These are phyloP conservation scores for Pedionomus torquatus DNA, from an alignment of 2,113 vertebrate genomes.

Conservation along the genomic window DNA sequence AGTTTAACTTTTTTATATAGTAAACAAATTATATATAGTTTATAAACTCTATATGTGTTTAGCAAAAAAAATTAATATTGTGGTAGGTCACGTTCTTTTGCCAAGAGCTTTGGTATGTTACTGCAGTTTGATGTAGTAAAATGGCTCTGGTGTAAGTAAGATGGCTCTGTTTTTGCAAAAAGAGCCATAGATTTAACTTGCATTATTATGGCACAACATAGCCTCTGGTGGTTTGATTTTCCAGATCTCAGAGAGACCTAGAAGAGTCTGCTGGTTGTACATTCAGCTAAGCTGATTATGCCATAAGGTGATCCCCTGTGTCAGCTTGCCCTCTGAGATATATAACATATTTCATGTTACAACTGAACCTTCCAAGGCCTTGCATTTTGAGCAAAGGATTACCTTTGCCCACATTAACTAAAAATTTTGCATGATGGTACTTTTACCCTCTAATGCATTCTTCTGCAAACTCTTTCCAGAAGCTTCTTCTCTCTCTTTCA, in stretches of 20 bases:
- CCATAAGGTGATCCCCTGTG: not conserved
- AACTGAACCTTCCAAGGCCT: not conserved
- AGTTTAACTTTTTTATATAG: not conserved
- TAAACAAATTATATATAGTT: not conserved
- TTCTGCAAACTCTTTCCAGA: not conserved
- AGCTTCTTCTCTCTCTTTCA: not conserved
- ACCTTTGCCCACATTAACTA: not conserved
- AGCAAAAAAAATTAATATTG: not conserved
- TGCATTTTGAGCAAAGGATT: not conserved
- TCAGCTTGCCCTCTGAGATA: not conserved
- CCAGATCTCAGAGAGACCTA: not conserved
- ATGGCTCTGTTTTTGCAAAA: not conserved
- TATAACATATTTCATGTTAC: not conserved
- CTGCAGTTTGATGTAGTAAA: slow-evolving; percentile 20
- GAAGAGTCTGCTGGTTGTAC: not conserved
- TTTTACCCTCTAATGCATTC: not conserved
- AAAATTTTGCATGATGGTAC: not conserved
- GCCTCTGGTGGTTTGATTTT: not conserved
- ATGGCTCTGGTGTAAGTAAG: too few species aligned
- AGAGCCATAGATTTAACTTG: not conserved
- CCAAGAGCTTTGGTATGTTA: not conserved
- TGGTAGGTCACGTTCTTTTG: not conserved
- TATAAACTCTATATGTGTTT: not conserved
- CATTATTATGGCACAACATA: not conserved
- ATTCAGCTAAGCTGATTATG: not conserved